These are phyloP conservation scores for Conomelus anceps DNA, from an alignment of 2,888 invertebrate species.

Conservation along the genomic window DNA sequence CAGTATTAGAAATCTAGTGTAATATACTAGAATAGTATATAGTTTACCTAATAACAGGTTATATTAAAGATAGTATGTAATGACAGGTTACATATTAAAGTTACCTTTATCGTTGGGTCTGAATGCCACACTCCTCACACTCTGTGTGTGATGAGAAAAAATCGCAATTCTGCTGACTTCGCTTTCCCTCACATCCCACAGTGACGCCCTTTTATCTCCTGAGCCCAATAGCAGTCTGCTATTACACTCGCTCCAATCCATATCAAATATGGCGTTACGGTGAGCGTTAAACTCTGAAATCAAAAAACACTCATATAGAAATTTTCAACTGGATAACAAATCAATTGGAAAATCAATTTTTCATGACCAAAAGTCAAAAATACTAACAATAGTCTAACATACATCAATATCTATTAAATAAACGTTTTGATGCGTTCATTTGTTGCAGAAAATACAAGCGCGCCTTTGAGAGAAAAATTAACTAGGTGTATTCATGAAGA, in stretches of 20 bases:
- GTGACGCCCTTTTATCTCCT: constrained; percentile 71
- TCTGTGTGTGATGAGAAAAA: constrained; percentile 71
- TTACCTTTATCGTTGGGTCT: constrained; percentile 55
- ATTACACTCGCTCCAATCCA: constrained; percentile 75
- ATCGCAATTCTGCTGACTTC: constrained; percentile 26
- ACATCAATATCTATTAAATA: not conserved
- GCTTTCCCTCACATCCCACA: constrained; percentile 61
- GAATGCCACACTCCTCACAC: constrained; percentile 76
- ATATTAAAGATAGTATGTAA: not conserved
- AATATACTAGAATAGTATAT: no score
- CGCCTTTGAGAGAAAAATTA: no score
- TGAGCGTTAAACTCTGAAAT: constrained; percentile 48
- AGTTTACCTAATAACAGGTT: no score
- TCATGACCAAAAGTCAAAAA: no score
- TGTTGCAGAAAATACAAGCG: no score
- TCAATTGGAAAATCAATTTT: not conserved
- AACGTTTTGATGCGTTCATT: no score
- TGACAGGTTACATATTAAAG: constrained; percentile 16
- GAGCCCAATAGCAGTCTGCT: constrained; percentile 77
- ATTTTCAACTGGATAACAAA: not conserved
- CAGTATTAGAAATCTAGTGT: no score
- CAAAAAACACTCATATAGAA: no score
- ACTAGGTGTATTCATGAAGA: no score
- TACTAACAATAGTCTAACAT: not conserved
- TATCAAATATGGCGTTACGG: constrained; percentile 81